Base-by-base conservation (phyloP, 2,888 invertebrate species). In the Slavum lentiscoides region DNA sequence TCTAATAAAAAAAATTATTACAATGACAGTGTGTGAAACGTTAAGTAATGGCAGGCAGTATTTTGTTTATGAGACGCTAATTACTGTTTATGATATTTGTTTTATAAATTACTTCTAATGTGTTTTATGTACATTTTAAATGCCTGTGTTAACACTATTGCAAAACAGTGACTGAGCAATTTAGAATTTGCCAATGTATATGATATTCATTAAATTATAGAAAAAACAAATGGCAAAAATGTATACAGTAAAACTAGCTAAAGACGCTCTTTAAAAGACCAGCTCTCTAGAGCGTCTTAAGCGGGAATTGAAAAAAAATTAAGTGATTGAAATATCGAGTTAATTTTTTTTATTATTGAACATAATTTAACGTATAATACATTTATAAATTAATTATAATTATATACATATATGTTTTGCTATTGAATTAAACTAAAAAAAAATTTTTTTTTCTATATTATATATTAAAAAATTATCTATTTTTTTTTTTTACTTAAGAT, bases 161-260 rank as follows among this genome's bases (percentile, higher is more conserved):
- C 43, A 43, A 43, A 43, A 43, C 11, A 43, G 13, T 49, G 15
- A 49, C 15, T 13, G 13, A 49, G 13, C 49, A 49, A 49, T 15
- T 11, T 15, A 1, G 1, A 49, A 49, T 13, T 49, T 49, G 49
- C 15, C 3, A 49, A 49, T 30, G 30, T 30, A 2, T 30, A 30
- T 30, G 30, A 30, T 30, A 30, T 30, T 30, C 30, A 30, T 30
- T 30, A 30, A 30, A 30, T 30, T 4, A 30, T n/a, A n/a, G n/a
- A n/a, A n/a, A n/a, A n/a, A n/a, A n/a, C n/a, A n/a, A n/a, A n/a
- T n/a, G n/a, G n/a, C n/a, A n/a, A n/a, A n/a, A n/a, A n/a, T n/a
- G n/a, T n/a, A 39, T 39, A 39, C 39, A 39, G 64, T 39, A 66
- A 66, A 66, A 66, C 39, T 66, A 37, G 64, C 64, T 66, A 39